These are phyloP conservation scores for Empis livida DNA, from an alignment of 2,888 invertebrate species.

Conservation along the genomic window DNA sequence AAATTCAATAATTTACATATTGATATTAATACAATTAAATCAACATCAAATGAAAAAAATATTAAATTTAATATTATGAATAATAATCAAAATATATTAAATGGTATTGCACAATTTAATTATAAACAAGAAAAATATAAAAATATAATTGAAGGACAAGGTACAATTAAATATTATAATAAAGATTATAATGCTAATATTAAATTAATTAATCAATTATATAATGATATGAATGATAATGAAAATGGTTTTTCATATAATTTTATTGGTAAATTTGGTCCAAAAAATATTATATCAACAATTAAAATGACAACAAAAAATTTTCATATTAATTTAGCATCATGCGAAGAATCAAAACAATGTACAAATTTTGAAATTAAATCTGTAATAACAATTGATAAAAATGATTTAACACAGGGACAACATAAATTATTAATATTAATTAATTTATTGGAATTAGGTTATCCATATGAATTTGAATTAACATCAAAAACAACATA, in stretches of 20 bases:
- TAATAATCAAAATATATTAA: slow-evolving; percentile 47
- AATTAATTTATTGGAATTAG: slow-evolving; percentile 59
- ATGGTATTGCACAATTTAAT: slow-evolving; percentile 58
- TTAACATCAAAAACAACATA: slow-evolving; percentile 50
- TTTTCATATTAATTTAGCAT: slow-evolving; percentile 53
- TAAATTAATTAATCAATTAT: slow-evolving; percentile 52
- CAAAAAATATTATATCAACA: slow-evolving; percentile 55
- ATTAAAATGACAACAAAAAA: slow-evolving; percentile 59
- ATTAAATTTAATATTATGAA: slow-evolving; percentile 51
- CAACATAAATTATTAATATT: slow-evolving; percentile 51
- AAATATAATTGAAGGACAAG: slow-evolving; percentile 61
- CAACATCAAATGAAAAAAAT: slow-evolving; percentile 42
- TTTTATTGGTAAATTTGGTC: slow-evolving; percentile 55
- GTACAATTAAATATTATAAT: slow-evolving; percentile 55
- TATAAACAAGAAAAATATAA: slow-evolving; percentile 58
- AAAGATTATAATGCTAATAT: slow-evolving; percentile 57
- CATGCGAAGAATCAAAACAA: slow-evolving; percentile 67
- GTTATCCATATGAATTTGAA: slow-evolving; percentile 61
- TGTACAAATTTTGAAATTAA: slow-evolving; percentile 55
- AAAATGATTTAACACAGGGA: slow-evolving; percentile 28
- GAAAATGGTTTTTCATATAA: slow-evolving; percentile 53
- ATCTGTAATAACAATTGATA: slow-evolving; percentile 21
- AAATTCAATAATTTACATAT: slow-evolving; percentile 50
- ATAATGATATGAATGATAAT: slow-evolving; percentile 46
- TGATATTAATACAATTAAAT: slow-evolving; percentile 47